These are phyloP conservation scores for Batillaria attramentaria DNA, from an alignment of 1,140 invertebrate species.

Conservation along the genomic window DNA sequence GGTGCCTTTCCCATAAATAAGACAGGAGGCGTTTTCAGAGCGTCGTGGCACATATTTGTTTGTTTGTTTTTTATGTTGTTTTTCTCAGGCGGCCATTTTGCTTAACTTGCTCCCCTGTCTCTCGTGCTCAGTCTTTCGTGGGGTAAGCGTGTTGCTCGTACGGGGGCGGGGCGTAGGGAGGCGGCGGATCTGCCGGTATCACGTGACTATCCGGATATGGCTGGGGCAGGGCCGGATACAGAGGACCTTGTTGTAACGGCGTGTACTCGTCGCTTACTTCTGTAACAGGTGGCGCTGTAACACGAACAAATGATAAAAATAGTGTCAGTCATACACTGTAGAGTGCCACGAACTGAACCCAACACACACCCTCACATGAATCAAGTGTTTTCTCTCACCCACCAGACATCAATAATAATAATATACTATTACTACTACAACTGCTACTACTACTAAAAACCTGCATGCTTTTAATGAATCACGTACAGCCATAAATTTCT, in stretches of 20 bases:
- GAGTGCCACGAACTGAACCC: no score
- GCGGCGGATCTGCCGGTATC: neutral
- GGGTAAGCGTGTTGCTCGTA: slow-evolving; percentile 7
- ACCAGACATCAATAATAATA: neutral
- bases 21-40: no score
- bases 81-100: no score
- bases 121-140: slow-evolving; percentile 10
- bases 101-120: no score
- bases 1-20: no score
- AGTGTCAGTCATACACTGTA: neutral
- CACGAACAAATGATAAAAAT: neutral
- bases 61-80: no score
- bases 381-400: neutral
- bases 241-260: neutral
- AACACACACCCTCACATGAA: no score
- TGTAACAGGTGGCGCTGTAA: slow-evolving; percentile 1
- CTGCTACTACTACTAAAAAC: neutral
- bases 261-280: slow-evolving; percentile 24
- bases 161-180: slow-evolving; percentile 24
- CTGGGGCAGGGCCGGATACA: slow-evolving; percentile 15
- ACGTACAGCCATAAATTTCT: no score
- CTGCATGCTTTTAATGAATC: no score
- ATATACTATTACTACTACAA: neutral
- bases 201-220: neutral
- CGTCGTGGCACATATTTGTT: no score